phyloP scores from a whole-genome alignment of 2,113 vertebrate genomes.

The Morone chrysops region DNA sequence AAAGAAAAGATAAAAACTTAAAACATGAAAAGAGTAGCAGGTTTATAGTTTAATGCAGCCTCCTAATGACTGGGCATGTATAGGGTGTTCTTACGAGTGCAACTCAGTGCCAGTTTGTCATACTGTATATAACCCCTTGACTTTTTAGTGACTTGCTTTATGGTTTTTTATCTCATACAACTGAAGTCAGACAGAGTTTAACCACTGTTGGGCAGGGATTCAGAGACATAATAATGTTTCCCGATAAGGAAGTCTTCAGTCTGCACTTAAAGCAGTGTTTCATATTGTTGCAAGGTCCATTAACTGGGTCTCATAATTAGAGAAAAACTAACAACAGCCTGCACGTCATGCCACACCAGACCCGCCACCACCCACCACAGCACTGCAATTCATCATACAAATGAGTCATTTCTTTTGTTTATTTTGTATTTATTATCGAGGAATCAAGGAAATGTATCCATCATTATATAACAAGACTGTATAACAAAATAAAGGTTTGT shows the following conservation, averaged over 20 bases:
- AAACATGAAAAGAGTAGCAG: neutral
- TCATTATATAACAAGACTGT: too few relatives aligned
- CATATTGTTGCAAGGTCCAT: neutral
- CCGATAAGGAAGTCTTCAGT: conserved; percentile 1
- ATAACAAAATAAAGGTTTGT: too few relatives aligned
- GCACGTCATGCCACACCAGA: too few relatives aligned
- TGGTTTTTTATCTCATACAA: neutral
- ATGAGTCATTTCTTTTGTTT: too few relatives aligned
- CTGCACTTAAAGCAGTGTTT: neutral
- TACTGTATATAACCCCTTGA: conserved; percentile 1
- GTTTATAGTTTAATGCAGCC: neutral
- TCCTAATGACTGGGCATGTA: neutral
- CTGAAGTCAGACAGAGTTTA: conserved; percentile 37
- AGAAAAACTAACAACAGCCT: too few relatives aligned
- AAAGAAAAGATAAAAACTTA: neutral
- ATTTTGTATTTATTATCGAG: too few relatives aligned
- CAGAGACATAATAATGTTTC: neutral
- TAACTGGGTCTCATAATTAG: too few relatives aligned
- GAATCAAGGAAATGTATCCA: too few relatives aligned
- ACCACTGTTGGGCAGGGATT: conserved; percentile 5
- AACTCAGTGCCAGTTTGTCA: neutral
- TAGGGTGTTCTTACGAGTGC: neutral
- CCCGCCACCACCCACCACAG: too few relatives aligned
- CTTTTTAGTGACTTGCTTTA: conserved; percentile 24
- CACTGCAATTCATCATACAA: too few relatives aligned